These are phyloP conservation scores for Theonella swinhoei DNA, from an alignment of 37 sponge, comb jelly and placozoan genomes.

Conservation along the genomic window DNA sequence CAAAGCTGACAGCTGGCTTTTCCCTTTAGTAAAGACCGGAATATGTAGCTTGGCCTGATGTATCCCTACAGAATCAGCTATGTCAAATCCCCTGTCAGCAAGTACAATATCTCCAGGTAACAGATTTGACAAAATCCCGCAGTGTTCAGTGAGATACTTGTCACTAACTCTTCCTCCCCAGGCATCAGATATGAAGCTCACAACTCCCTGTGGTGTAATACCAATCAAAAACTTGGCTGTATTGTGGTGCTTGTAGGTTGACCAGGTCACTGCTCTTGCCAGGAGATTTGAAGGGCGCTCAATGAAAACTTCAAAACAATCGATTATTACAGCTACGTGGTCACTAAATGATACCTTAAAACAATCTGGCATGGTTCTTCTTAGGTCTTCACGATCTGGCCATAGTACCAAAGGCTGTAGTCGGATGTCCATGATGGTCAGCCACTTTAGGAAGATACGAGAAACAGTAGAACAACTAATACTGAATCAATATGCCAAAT, in stretches of 20 bases:
- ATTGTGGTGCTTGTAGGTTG: slow-evolving; percentile 54
- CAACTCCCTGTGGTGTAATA: slow-evolving; percentile 61
- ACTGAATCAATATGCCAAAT: slow-evolving; percentile 61
- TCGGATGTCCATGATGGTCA: slow-evolving; percentile 19
- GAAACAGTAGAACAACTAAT: slow-evolving; percentile 44
- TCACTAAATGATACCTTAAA: no score
- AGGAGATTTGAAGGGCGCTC: slow-evolving; percentile 48
- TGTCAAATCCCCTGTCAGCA: slow-evolving; percentile 83
- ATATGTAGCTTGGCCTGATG: slow-evolving; percentile 51
- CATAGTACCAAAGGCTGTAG: slow-evolving; percentile 53
- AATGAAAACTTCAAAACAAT: slow-evolving; percentile 62
- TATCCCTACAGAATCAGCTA: slow-evolving; percentile 67
- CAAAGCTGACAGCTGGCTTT: slow-evolving; percentile 51
- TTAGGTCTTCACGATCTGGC: slow-evolving; percentile 62
- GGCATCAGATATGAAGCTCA: slow-evolving; percentile 52
- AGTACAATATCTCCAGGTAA: slow-evolving; percentile 75
- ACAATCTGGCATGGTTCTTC: slow-evolving; percentile 79
- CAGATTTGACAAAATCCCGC: slow-evolving; percentile 56
- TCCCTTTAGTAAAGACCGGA: slow-evolving; percentile 76
- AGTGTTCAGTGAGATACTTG: slow-evolving; percentile 73
- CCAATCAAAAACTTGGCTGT: slow-evolving; percentile 51
- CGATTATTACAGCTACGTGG: slow-evolving; percentile 48
- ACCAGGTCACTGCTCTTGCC: slow-evolving; percentile 57
- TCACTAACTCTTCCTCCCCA: slow-evolving; percentile 81
- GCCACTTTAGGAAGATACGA: slow-evolving; percentile 36